A percentile compares a stretch with the other conserved stretches of the same genome.
These are phyloP conservation scores for Paralinhomoeus sp. DNA, from an alignment of 2,888 invertebrate genomes.

Conservation along the genomic window DNA sequence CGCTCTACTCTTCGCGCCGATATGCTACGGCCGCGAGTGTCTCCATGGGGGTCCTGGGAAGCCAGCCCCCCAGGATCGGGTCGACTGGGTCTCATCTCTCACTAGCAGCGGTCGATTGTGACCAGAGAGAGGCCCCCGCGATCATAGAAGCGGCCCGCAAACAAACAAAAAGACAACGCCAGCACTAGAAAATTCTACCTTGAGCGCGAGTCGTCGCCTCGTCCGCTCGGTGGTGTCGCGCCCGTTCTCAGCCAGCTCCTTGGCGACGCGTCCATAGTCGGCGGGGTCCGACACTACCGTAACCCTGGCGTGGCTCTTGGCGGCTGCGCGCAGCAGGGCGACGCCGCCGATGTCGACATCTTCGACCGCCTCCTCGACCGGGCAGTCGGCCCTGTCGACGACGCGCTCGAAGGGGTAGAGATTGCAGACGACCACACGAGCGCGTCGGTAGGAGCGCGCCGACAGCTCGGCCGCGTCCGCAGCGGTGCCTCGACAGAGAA, in stretches of 20 bases:
- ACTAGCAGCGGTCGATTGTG: too few species aligned
- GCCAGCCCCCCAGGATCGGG: too few species aligned
- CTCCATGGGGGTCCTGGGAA: too few species aligned
- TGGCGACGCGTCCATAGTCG: conserved; percentile 46
- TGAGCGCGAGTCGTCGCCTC: conserved; percentile 37
- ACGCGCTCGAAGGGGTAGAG: conserved; percentile 29
- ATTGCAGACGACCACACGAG: conserved; percentile 64
- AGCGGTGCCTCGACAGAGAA: conserved; percentile 26
- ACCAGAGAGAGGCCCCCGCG: too few species aligned
- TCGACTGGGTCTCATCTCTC: too few species aligned
- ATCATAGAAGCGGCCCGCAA: too few species aligned
- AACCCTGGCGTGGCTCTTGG: conserved; percentile 63
- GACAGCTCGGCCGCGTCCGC: conserved; percentile 58
- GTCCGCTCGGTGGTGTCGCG: conserved; percentile 49
- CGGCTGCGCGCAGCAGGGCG: too few species aligned
- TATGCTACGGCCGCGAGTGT: too few species aligned
- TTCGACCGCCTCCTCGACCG: conserved; percentile 66
- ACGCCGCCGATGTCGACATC: conserved; percentile 54
- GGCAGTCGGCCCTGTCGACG: conserved; percentile 52
- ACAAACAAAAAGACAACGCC: too few species aligned
- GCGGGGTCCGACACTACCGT: conserved; percentile 71
- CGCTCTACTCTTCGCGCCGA: too few species aligned
- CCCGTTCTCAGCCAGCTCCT: conserved; percentile 43
- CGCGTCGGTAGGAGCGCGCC: conserved; percentile 10
- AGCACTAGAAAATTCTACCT: too few species aligned